Evolutionary conservation across 2,888 invertebrate genomes (phyloP).

Genomic region (Cyclophora albipunctata): DNA sequence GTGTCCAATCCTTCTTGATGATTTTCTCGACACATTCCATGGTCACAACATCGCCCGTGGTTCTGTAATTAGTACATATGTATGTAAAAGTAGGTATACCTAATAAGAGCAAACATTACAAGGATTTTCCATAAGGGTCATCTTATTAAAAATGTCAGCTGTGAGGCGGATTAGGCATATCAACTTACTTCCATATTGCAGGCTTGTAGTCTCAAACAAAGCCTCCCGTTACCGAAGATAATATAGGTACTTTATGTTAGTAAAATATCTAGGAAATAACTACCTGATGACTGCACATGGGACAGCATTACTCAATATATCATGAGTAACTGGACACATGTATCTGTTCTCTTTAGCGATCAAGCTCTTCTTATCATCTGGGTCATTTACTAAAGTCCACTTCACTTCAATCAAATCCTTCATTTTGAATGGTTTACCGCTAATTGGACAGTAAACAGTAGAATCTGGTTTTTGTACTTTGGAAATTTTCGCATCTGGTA

Average conservation of each 20-base stretch:
- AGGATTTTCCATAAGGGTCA: too few relatives aligned
- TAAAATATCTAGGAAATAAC: too few relatives aligned
- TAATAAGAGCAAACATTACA: too few relatives aligned
- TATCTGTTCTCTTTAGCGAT: conserved; percentile 94
- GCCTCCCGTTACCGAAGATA: too few relatives aligned
- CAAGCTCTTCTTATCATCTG: conserved; percentile 88
- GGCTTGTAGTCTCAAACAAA: too few relatives aligned
- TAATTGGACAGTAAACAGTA: conserved; percentile 61
- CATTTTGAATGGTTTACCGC: conserved; percentile 85
- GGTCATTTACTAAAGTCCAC: conserved; percentile 93
- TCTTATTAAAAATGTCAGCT: too few relatives aligned
- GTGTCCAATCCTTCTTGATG: conserved; percentile 96
- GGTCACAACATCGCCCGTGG: conserved; percentile 95
- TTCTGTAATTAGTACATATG: conserved; percentile 31
- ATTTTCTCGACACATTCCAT: conserved; percentile 97
- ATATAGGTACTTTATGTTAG: too few relatives aligned
- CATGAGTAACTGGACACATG: conserved; percentile 98
- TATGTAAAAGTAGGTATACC: not conserved
- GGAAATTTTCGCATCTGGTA: conserved; percentile 86
- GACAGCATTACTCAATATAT: conserved; percentile 94
- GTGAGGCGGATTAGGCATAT: too few relatives aligned
- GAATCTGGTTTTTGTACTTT: conserved; percentile 68
- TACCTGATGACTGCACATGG: conserved; percentile 92
- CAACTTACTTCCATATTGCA: too few relatives aligned
- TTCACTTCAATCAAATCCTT: conserved; percentile 95